Conservation (phyloP, 2,888 invertebrate species). For the Melanostoma mellinum region DNA sequence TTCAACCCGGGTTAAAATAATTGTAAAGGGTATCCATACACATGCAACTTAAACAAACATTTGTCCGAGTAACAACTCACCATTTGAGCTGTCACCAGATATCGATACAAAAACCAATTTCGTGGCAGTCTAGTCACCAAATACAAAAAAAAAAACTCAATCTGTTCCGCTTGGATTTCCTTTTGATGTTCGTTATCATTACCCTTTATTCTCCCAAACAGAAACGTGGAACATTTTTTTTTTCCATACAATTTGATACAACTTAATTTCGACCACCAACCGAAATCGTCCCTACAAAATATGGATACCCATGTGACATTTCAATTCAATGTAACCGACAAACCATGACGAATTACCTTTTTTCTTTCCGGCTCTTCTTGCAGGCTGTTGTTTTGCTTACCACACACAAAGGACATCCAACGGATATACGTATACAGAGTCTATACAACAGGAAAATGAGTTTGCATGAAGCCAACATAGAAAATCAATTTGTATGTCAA, state of each 20-base stretch:
- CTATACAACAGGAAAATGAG: constrained; percentile 47
- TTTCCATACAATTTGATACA: constrained; percentile 17
- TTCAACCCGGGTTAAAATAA: no score
- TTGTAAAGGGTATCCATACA: no score
- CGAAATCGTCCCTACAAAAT: constrained; percentile 3
- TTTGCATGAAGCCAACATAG: constrained; percentile 67
- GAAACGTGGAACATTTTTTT: constrained; percentile 13
- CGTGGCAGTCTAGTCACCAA: not conserved
- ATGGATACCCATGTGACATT: constrained; percentile 58
- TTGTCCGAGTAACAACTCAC: not conserved
- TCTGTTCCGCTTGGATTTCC: constrained; percentile 43
- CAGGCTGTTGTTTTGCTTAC: constrained; percentile 48
- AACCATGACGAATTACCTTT: constrained; percentile 69
- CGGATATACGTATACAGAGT: constrained; percentile 11
- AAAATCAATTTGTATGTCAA: constrained; percentile 73
- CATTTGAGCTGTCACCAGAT: constrained; percentile 7
- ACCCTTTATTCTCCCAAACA: constrained; percentile 5
- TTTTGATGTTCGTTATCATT: constrained; percentile 48
- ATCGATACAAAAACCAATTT: constrained; percentile 29
- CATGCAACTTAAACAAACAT: not conserved
- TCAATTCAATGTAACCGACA: constrained; percentile 68
- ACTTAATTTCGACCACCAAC: constrained; percentile 58
- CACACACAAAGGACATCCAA: constrained; percentile 49
- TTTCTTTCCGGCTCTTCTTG: constrained; percentile 53
- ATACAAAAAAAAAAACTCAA: constrained; percentile 21